Evolutionary conservation across 2,113 vertebrate genomes (phyloP), one percentile per base, ranked within the genome.

Genomic region (Nannobrachium achirus): DNA sequence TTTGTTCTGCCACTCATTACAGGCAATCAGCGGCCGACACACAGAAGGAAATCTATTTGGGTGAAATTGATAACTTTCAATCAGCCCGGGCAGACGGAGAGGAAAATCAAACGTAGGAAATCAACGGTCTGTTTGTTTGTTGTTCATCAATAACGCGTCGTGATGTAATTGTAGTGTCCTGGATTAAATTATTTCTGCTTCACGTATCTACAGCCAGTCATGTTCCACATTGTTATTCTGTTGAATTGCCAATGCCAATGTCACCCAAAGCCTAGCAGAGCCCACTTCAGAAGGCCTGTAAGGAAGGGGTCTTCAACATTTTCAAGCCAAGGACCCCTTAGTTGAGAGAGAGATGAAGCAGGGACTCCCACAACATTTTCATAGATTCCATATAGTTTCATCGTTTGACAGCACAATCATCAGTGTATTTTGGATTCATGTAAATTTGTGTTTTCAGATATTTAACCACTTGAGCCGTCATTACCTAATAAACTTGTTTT

Each of bases 41-140:
- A 18, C 42, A 20, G 70, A 25, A 85, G 85, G 79, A 84, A 89
- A 80, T 80, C 46, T 56, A 64, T 86, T 76, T 74, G 61, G 81
- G 73, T 81, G 78, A 33, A 84, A 62, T 67, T 73, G 75, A 85
- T 86, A 56, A 76, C 76, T 89, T 81, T 85, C 64, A 62, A 44
- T 20, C 25, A 40, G 65, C 64, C 10, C n/a, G 52, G 71, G 76
- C 76, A 72, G 38, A 86, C 3, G 78, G 82, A 71, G 38, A 86
- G n/a, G 78, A 84, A 71, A 80, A 83, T 76, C 79, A 81, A 81
- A 76, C 40, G 51, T 62, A 83, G 84, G 81, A 90, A 89, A 75
- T 76, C 57, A 79, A 70, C 46, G 67, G 66, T 71, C 6, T 33
- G 25, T 33, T 33, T 33, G 79, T 79, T 75, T 76, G 72, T 71